These are phyloP conservation scores for Reinhardtius hippoglossoides DNA, from an alignment of 2,113 vertebrate genomes.

Conservation along the genomic window DNA sequence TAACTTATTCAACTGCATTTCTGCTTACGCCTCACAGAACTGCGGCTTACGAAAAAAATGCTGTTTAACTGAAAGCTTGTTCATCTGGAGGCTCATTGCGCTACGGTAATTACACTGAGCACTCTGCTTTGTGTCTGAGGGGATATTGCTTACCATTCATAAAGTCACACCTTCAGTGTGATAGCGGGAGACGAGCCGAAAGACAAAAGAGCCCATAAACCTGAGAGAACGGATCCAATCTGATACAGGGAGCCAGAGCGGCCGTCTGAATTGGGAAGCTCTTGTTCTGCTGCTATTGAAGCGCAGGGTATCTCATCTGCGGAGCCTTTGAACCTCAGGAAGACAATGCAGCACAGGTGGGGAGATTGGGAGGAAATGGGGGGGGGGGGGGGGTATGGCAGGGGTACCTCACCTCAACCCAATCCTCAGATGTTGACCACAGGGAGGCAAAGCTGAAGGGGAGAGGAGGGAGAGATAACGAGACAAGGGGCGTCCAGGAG, in stretches of 20 bases:
- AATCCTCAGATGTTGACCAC: constrained; percentile 26
- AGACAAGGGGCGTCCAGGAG: background rate
- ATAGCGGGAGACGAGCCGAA: constrained; percentile 29
- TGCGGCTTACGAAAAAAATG: constrained; percentile 14
- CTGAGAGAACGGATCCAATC: constrained; percentile 47
- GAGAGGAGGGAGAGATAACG: background rate
- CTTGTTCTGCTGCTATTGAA: constrained; percentile 50
- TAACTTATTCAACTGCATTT: constrained; percentile 36
- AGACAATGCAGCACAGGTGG: constrained; percentile 52
- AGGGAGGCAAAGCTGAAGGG: background rate
- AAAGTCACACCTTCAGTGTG: constrained; percentile 25
- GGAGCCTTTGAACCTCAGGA: constrained; percentile 48
- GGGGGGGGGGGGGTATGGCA: background rate
- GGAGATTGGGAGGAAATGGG: constrained; percentile 26
- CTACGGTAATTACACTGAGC: constrained; percentile 17
- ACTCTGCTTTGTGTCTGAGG: constrained; percentile 46
- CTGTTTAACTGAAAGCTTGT: constrained; percentile 16
- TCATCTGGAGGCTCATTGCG: constrained; percentile 47
- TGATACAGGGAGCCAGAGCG: constrained; percentile 28
- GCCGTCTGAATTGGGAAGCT: constrained; percentile 27
- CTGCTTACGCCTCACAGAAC: background rate
- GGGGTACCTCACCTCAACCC: constrained; percentile 9
- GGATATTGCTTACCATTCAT: constrained; percentile 56
- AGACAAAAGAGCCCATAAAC: constrained; percentile 66
- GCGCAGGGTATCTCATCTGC: constrained; percentile 38